Evolutionary conservation across 2,113 vertebrate species (phyloP).

Genomic region (Pardalotus punctatus): DNA sequence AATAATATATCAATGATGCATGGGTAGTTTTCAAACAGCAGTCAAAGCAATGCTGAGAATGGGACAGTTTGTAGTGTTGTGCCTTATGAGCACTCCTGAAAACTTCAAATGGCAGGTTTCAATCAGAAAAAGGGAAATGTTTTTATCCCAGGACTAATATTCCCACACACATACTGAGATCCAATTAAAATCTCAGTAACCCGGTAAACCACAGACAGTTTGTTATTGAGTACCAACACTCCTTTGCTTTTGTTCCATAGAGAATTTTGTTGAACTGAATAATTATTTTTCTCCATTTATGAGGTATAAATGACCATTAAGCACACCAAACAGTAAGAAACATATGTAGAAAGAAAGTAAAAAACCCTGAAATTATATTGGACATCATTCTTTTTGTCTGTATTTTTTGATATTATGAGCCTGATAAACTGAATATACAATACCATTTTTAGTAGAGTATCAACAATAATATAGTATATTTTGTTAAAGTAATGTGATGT

Average conservation of each 20-base stretch:
- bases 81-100: background rate
- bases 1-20: background rate
- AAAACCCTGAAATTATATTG: background rate
- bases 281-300: background rate
- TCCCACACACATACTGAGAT: accelerated
- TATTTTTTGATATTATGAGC: background rate
- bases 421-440: background rate
- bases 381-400: background rate
- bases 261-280: background rate
- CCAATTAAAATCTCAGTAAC: background rate
- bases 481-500: background rate
- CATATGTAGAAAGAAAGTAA: background rate
- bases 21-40: background rate
- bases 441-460: background rate
- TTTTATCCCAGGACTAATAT: background rate
- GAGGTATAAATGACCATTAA: background rate
- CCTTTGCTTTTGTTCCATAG: background rate
- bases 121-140: background rate
- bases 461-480: background rate
- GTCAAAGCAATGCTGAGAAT: background rate
- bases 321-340: background rate
- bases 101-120: background rate
- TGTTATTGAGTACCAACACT: background rate
- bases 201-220: background rate
- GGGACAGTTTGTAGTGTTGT: background rate